Percentiles rank a stretch among this genome's conserved stretches.
These are phyloP conservation scores for Chanos chanos DNA, from an alignment of 2,797 vertebrate genomes.

Conservation along the genomic window DNA sequence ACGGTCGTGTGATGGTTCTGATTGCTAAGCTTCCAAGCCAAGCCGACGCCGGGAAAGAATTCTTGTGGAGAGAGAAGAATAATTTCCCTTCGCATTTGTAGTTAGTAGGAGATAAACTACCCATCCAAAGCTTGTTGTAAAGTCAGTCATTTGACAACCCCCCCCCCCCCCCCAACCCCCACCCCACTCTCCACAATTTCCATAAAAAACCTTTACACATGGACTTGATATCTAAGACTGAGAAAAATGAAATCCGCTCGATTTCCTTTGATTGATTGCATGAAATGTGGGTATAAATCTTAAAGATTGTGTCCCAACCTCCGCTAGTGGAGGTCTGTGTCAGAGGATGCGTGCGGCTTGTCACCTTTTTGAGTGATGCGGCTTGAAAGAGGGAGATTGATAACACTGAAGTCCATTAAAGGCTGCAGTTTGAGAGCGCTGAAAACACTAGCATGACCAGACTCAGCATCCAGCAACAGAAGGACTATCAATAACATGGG, in stretches of 20 bases:
- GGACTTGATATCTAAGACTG: neutral
- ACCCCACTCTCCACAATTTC: slow-evolving; percentile 29
- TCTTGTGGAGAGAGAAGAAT: slow-evolving; percentile 1
- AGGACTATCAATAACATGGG: slow-evolving; percentile 27
- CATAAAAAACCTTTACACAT: slow-evolving; percentile 14
- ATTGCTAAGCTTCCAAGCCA: slow-evolving; percentile 5
- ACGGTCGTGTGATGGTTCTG: neutral
- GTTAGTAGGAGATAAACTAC: slow-evolving; percentile 17
- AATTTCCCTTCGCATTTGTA: slow-evolving; percentile 5
- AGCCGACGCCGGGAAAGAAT: slow-evolving; percentile 2
- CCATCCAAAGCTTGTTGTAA: slow-evolving; percentile 28
- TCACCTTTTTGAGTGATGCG: slow-evolving; percentile 36
- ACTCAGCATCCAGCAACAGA: slow-evolving; percentile 21
- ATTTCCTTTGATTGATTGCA: slow-evolving; percentile 36
- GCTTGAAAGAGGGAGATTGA: slow-evolving; percentile 33
- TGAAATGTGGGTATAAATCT: slow-evolving; percentile 35
- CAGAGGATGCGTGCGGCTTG: slow-evolving; percentile 1
- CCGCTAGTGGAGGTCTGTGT: slow-evolving; percentile 1
- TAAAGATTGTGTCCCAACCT: slow-evolving; percentile 9
- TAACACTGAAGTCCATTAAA: slow-evolving; percentile 36
- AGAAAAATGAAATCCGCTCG: slow-evolving; percentile 32
- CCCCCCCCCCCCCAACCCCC: too few relatives aligned
- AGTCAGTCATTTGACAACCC: too few relatives aligned
- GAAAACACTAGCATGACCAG: slow-evolving; percentile 20
- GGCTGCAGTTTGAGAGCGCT: slow-evolving; percentile 8